phyloP scores from a whole-genome alignment of 2,797 vertebrate genomes.

The Thaleichthys pacificus region DNA sequence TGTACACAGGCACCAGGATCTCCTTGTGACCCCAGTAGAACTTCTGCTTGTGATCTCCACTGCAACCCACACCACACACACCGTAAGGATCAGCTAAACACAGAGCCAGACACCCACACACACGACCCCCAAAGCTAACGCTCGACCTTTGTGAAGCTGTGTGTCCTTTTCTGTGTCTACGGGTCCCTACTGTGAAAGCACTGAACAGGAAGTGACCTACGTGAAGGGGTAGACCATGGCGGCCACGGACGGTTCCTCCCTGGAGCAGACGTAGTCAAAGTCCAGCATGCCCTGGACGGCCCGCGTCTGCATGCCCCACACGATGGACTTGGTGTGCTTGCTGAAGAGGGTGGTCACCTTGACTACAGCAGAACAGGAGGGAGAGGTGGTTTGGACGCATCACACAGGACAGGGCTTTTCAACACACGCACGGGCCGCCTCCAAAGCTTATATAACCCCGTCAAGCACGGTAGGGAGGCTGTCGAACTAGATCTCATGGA shows the following conservation, averaged over 20 bases:
- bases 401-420: too few relatives aligned
- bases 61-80: constrained; percentile 42
- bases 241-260: constrained; percentile 88
- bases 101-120: background rate
- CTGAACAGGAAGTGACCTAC: constrained; percentile 65
- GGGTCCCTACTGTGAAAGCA: background rate
- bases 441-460: background rate
- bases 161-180: background rate
- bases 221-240: constrained; percentile 99
- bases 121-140: background rate
- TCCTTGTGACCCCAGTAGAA: constrained; percentile 99
- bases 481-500: background rate
- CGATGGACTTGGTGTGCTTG: constrained; percentile 88
- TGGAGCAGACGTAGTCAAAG: constrained; percentile 94
- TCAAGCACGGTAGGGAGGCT: background rate
- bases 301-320: constrained; percentile 99
- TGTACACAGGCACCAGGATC: constrained; percentile 92
- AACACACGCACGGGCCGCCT: too few relatives aligned
- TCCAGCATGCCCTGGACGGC: constrained; percentile 99
- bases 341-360: constrained; percentile 93
- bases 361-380: constrained; percentile 64
- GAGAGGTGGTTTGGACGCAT: constrained; percentile 3
- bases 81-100: background rate
- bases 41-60: constrained; percentile 98
- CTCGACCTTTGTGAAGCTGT: background rate